Conservation (phyloP, 2,888 invertebrate genomes). For the Mythimna ferrago region DNA sequence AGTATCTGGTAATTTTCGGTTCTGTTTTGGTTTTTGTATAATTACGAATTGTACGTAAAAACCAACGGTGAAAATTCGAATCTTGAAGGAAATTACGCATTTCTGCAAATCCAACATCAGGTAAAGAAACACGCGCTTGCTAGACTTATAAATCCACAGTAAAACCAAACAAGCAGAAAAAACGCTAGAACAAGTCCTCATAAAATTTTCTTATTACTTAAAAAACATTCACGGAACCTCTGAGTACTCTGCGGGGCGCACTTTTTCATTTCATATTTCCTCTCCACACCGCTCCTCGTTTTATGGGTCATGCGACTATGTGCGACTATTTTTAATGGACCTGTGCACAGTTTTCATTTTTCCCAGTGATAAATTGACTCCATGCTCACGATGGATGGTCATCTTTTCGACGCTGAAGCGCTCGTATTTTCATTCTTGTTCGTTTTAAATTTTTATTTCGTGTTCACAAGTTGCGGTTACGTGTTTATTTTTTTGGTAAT, state of each 20-base stretch:
- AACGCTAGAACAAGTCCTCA: constrained; percentile 27
- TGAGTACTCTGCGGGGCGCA: constrained; percentile 60
- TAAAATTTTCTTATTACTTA: constrained; percentile 52
- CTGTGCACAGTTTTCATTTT: constrained; percentile 87
- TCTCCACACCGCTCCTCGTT: constrained; percentile 88
- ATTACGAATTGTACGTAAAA: too few species aligned
- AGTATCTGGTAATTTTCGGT: too few species aligned
- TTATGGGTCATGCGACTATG: constrained; percentile 90
- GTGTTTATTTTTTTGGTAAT: constrained; percentile 9
- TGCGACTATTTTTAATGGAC: constrained; percentile 90
- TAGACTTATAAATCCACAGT: constrained; percentile 1
- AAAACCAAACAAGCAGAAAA: constrained; percentile 19
- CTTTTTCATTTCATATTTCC: constrained; percentile 87
- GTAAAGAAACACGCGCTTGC: constrained; percentile 2
- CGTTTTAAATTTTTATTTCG: constrained; percentile 58
- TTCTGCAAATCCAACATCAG: not conserved
- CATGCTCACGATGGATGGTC: constrained; percentile 87
- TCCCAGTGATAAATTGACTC: constrained; percentile 89
- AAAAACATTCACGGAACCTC: constrained; percentile 67
- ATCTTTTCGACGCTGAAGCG: constrained; percentile 79
- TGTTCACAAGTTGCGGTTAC: constrained; percentile 42
- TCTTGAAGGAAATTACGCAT: not conserved
- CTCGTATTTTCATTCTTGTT: constrained; percentile 73
- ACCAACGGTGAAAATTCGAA: not conserved
- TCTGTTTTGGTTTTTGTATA: too few species aligned